Percentiles rank a stretch among this genome's conserved stretches.
These are phyloP conservation scores for Ctenomys sociabilis DNA, from an alignment of 2,113 vertebrate species.

Conservation along the genomic window DNA sequence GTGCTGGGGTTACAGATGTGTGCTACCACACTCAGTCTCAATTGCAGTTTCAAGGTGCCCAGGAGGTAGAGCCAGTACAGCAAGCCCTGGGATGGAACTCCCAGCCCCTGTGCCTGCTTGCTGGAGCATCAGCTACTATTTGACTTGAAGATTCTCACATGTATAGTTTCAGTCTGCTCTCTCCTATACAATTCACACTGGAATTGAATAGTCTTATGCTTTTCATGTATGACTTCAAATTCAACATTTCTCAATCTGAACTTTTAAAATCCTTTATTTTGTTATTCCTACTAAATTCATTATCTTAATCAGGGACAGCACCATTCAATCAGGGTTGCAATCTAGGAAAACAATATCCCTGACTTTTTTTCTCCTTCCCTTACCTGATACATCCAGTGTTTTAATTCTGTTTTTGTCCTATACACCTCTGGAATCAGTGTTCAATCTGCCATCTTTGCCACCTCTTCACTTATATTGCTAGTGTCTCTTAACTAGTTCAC, in stretches of 20 bases:
- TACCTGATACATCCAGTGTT: background rate
- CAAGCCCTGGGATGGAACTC: too few species aligned
- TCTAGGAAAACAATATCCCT: background rate
- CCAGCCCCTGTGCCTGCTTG: too few species aligned
- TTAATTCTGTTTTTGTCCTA: conserved; percentile 31
- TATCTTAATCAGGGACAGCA: background rate
- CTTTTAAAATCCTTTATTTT: background rate
- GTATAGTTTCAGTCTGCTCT: conserved; percentile 13
- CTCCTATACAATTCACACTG: conserved; percentile 6
- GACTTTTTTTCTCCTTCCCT: background rate
- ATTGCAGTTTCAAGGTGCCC: too few species aligned
- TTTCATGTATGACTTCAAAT: background rate
- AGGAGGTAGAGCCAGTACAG: too few species aligned
- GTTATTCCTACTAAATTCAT: background rate
- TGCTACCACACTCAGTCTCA: too few species aligned
- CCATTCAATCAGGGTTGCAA: background rate
- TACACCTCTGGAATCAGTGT: conserved; percentile 2
- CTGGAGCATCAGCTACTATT: too few species aligned
- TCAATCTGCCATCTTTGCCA: background rate
- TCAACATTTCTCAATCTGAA: conserved; percentile 40
- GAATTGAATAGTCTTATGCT: background rate
- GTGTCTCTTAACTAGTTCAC: conserved; percentile 11
- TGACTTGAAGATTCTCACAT: background rate
- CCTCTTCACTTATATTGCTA: background rate
- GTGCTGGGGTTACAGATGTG: too few species aligned